Conservation (phyloP, 2,797 vertebrate species). For the Jordanella pulchra region DNA sequence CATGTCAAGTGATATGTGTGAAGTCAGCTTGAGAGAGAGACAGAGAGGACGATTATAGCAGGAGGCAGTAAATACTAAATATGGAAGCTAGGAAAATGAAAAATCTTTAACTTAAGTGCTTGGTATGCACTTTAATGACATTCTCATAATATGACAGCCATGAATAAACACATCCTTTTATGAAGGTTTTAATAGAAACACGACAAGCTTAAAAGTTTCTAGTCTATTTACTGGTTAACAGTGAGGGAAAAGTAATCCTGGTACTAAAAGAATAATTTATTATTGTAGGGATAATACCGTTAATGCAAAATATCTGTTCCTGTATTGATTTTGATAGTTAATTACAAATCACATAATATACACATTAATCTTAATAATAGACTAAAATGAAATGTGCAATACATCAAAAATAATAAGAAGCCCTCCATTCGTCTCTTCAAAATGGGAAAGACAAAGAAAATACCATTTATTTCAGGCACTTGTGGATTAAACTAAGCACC, state of each 20-base stretch:
- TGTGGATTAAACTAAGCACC: too few species aligned
- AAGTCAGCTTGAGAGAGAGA: too few species aligned
- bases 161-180: too few species aligned
- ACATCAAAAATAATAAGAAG: background rate
- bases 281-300: background rate
- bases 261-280: background rate
- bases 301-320: background rate
- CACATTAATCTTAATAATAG: background rate
- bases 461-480: background rate
- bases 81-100: too few species aligned
- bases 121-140: too few species aligned
- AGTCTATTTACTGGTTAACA: background rate
- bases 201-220: background rate
- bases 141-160: too few species aligned
- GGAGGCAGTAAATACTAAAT: too few species aligned
- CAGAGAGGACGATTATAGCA: too few species aligned
- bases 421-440: background rate
- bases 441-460: background rate
- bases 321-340: background rate
- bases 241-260: background rate
- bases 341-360: background rate
- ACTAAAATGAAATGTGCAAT: background rate
- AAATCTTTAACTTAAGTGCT: too few species aligned
- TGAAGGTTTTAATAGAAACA: background rate
- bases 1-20: too few species aligned